phyloP scores from a whole-genome alignment of 23 tunicate genomes.

The Trididemnum clinides region DNA sequence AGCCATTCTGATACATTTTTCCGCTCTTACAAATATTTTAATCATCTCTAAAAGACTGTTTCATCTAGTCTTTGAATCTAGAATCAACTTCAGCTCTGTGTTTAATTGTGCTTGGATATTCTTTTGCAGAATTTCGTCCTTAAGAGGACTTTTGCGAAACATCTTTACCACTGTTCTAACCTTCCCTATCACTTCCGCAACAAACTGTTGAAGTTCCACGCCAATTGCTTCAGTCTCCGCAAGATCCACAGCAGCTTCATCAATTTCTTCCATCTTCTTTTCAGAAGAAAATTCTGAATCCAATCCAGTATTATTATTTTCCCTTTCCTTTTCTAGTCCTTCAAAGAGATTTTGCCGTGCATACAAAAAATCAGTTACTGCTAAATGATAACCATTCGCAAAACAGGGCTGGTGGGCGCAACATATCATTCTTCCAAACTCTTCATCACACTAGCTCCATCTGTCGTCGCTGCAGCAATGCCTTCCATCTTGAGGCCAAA shows the following conservation, averaged over 20 bases:
- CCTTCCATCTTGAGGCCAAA: conserved; percentile 59
- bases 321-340: conserved; percentile 35
- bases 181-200: conserved; percentile 61
- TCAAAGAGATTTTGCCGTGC: conserved; percentile 43
- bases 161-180: conserved; percentile 46
- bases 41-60: conserved; percentile 61
- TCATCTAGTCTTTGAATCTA: conserved; percentile 63
- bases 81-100: conserved; percentile 59
- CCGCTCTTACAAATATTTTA: conserved; percentile 43
- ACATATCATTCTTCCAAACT: conserved; percentile 69
- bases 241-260: conserved; percentile 51
- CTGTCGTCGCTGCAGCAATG: conserved; percentile 70
- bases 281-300: conserved; percentile 58
- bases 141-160: conserved; percentile 58
- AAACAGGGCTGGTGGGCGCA: conserved; percentile 57
- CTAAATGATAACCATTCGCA: conserved; percentile 66
- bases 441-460: conserved; percentile 72
- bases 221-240: conserved; percentile 42
- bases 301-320: conserved; percentile 21
- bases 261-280: conserved; percentile 51
- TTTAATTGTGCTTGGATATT: conserved; percentile 51
- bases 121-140: conserved; percentile 69
- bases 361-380: conserved; percentile 55
- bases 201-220: conserved; percentile 53
- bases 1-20: too few species aligned